phyloP scores from a whole-genome alignment of 2,113 vertebrate species.

The Menura novaehollandiae region DNA sequence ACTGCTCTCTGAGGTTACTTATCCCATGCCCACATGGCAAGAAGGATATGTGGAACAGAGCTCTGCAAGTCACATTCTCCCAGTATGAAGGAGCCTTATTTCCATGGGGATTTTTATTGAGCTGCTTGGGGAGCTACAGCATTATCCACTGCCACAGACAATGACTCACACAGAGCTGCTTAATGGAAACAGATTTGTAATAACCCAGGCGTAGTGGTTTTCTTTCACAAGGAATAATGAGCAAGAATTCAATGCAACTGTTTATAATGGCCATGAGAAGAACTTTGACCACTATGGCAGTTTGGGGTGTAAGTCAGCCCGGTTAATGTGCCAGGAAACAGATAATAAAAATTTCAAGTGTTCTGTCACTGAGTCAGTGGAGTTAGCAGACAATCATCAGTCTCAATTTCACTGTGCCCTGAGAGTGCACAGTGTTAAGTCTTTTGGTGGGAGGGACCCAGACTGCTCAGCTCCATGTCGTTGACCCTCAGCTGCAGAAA shows the following conservation, averaged over 20 bases:
- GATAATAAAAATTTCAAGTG: constrained; percentile 1
- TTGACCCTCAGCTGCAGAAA: background rate
- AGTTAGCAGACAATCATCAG: background rate
- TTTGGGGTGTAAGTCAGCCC: background rate
- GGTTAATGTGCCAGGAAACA: constrained; percentile 22
- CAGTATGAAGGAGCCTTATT: background rate
- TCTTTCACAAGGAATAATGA: constrained; percentile 9
- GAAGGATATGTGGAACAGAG: background rate
- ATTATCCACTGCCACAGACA: background rate
- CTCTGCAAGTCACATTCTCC: background rate
- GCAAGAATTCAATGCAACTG: background rate
- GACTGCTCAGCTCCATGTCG: background rate
- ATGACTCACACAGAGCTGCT: background rate
- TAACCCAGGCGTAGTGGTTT: background rate
- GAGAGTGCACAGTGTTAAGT: background rate
- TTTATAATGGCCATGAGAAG: background rate
- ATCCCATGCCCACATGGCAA: background rate
- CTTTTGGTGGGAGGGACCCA: background rate
- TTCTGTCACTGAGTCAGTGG: background rate
- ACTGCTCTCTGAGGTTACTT: background rate
- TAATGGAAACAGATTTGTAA: background rate
- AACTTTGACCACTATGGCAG: background rate
- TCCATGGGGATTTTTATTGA: background rate
- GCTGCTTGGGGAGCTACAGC: background rate
- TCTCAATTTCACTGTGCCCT: background rate